phyloP scores from a whole-genome alignment of 1,140 invertebrate genomes.

The Drosophila ercepeae region DNA sequence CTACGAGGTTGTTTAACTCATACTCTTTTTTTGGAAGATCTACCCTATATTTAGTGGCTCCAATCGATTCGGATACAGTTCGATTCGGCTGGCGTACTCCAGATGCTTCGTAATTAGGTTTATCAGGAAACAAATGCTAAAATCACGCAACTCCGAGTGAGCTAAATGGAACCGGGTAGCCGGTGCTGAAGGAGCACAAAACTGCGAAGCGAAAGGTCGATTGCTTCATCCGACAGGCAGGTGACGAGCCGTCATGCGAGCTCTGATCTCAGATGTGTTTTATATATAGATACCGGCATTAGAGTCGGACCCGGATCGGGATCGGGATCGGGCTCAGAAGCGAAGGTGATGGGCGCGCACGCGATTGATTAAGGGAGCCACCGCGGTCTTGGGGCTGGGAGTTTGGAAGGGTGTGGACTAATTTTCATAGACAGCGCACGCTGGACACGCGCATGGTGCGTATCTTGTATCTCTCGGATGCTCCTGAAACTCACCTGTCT shows the following conservation, averaged over 20 bases:
- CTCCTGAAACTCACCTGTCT: constrained; percentile 67
- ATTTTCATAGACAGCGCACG: constrained; percentile 71
- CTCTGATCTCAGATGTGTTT: constrained; percentile 1
- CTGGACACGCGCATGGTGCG: constrained; percentile 66
- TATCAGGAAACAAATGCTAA: constrained; percentile 82
- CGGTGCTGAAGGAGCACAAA: constrained; percentile 28
- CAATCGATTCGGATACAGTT: constrained; percentile 17
- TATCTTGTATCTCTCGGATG: constrained; percentile 28
- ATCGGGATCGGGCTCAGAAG: not conserved
- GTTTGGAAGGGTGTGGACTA: constrained; percentile 37
- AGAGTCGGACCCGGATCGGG: constrained; percentile 38
- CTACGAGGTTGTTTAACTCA: too few species aligned
- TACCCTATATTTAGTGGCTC: constrained; percentile 3
- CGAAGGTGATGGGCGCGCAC: constrained; percentile 45
- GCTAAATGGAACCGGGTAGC: constrained; percentile 13
- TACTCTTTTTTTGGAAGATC: not conserved
- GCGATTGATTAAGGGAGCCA: constrained; percentile 69
- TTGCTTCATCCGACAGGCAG: constrained; percentile 82
- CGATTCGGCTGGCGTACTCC: constrained; percentile 27
- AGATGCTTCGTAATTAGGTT: constrained; percentile 67
- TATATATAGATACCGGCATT: constrained; percentile 66
- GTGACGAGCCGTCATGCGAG: constrained; percentile 75
- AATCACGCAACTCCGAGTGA: constrained; percentile 73
- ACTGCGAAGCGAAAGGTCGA: constrained; percentile 43
- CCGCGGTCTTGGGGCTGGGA: constrained; percentile 1